phyloP scores from a whole-genome alignment of 2,797 vertebrate genomes.

The Lithobates pipiens region DNA sequence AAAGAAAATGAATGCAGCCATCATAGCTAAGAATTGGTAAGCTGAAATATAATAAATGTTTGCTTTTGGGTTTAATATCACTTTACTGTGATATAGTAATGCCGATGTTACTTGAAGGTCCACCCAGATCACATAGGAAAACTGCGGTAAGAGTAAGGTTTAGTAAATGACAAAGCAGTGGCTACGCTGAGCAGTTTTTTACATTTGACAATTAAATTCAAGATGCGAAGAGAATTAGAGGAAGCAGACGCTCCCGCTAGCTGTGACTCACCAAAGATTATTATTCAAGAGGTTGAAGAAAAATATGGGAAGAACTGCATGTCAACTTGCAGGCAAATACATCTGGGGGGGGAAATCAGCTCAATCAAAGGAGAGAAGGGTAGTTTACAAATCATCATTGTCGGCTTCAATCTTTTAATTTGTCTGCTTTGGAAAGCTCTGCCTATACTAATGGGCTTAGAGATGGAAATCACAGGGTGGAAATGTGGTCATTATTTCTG shows the following conservation, averaged over 20 bases:
- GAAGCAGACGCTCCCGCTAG: constrained; percentile 25
- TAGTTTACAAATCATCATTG: constrained; percentile 8
- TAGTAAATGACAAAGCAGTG: neutral
- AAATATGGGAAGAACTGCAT: constrained; percentile 8
- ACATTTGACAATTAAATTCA: constrained; percentile 12
- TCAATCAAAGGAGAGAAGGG: neutral
- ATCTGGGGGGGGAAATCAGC: constrained; percentile 7
- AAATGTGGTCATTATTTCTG: constrained; percentile 11
- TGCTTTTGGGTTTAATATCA: too few relatives aligned
- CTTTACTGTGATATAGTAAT: too few relatives aligned
- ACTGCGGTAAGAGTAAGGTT: neutral
- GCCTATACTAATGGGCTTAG: neutral
- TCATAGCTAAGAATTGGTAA: too few relatives aligned
- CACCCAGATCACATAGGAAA: too few relatives aligned
- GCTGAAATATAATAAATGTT: too few relatives aligned
- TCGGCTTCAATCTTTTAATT: constrained; percentile 11
- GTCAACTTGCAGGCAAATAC: constrained; percentile 19
- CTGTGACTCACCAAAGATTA: constrained; percentile 19
- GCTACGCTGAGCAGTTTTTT: neutral
- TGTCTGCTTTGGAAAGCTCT: constrained; percentile 5
- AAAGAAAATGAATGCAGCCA: too few relatives aligned
- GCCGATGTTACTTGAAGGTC: neutral
- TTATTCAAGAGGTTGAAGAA: constrained; percentile 34
- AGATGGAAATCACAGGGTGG: neutral
- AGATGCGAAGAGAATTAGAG: constrained; percentile 11